Percentiles rank a stretch among this genome's conserved stretches.
phyloP scores from a whole-genome alignment of 2,888 invertebrate genomes.

The Lamellibrachia columna region DNA sequence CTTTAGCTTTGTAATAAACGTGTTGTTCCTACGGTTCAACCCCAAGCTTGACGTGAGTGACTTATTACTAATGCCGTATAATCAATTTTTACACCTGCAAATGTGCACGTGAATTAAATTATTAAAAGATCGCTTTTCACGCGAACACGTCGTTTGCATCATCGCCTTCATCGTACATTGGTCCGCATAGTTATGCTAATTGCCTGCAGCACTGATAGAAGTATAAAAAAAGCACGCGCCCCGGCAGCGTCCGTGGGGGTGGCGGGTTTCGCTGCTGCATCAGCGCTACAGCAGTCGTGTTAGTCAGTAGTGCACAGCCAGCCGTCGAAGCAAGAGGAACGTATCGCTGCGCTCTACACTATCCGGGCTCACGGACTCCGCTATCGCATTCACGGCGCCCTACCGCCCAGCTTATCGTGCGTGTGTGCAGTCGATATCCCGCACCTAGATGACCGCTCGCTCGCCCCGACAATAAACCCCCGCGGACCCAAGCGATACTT shows the following conservation, averaged over 20 bases:
- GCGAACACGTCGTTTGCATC: neutral
- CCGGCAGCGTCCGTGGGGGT: neutral
- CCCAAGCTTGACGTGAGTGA: too few species aligned
- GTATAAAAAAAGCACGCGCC: neutral
- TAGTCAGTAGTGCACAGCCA: neutral
- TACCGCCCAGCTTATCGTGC: neutral
- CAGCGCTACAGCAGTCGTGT: neutral
- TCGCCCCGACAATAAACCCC: neutral
- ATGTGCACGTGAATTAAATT: too few species aligned
- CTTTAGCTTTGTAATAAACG: too few species aligned
- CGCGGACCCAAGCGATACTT: neutral
- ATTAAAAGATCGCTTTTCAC: too few species aligned
- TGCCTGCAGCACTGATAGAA: neutral
- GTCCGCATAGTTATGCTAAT: neutral
- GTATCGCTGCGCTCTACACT: neutral
- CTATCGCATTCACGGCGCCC: neutral
- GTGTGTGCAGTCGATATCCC: neutral
- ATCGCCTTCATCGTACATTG: neutral
- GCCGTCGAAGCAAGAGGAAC: neutral
- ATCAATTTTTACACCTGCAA: too few species aligned
- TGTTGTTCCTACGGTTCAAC: too few species aligned
- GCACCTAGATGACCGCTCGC: neutral
- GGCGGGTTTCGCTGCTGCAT: neutral
- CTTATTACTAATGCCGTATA: too few species aligned
- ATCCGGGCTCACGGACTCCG: neutral